These are phyloP conservation scores for Zhengitettix transpicula DNA, from an alignment of 2,888 invertebrate species.

Conservation along the genomic window DNA sequence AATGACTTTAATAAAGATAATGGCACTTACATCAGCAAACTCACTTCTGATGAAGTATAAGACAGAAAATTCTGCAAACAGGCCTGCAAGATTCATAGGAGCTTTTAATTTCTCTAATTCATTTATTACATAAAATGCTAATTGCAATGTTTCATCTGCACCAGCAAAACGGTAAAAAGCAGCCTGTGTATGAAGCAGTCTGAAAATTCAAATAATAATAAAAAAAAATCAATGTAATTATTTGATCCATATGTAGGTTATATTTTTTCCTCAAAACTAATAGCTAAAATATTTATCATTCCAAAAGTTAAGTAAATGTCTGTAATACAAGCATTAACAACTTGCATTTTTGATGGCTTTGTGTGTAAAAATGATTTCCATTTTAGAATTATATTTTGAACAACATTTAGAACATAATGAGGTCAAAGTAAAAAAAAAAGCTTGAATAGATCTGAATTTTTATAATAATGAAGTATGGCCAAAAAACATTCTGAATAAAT, in stretches of 20 bases:
- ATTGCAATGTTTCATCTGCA: constrained; percentile 53
- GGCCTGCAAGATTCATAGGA: constrained; percentile 41
- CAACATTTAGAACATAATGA: no score
- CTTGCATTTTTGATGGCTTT: no score
- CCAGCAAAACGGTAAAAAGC: constrained; percentile 63
- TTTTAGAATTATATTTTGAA: no score
- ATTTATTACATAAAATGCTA: constrained; percentile 35
- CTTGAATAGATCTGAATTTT: no score
- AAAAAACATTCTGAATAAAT: neutral
- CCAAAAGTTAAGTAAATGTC: no score
- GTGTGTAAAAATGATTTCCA: no score
- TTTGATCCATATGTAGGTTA: no score
- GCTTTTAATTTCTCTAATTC: constrained; percentile 30
- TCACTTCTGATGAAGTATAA: constrained; percentile 72
- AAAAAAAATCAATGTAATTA: constrained; percentile 1
- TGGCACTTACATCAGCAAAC: constrained; percentile 51
- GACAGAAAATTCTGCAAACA: constrained; percentile 69
- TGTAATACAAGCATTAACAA: no score
- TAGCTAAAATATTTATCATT: no score
- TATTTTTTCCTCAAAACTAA: no score
- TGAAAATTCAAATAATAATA: constrained; percentile 24
- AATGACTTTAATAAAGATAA: no score
- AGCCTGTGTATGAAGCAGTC: constrained; percentile 70
- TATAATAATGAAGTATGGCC: neutral
- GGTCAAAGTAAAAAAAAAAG: no score